phyloP scores from a whole-genome alignment of 2,113 vertebrate species.

The Amphiprion ocellaris region DNA sequence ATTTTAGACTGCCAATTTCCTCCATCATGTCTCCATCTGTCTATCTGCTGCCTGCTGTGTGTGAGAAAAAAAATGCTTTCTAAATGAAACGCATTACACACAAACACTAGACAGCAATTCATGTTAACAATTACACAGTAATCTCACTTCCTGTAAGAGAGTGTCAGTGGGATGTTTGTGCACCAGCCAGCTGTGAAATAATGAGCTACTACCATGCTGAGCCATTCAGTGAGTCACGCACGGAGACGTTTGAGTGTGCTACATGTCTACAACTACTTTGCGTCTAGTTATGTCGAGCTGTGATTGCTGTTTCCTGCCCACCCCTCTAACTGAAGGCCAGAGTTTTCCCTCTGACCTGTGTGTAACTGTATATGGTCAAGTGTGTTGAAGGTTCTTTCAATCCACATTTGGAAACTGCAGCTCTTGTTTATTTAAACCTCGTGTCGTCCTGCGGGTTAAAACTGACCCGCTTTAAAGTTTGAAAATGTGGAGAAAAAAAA shows the following conservation, averaged over 20 bases:
- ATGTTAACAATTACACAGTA: conserved; percentile 65
- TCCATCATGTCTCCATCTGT: conserved; percentile 14
- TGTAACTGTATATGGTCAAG: background rate
- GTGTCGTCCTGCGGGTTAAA: too few relatives aligned
- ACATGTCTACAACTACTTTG: background rate
- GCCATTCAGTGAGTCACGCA: conserved; percentile 36
- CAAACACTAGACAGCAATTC: conserved; percentile 12
- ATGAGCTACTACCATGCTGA: conserved; percentile 26
- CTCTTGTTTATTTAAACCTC: background rate
- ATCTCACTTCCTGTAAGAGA: conserved; percentile 65
- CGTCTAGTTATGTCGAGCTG: conserved; percentile 2
- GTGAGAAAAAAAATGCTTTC: conserved; percentile 27
- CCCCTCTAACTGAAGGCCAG: background rate
- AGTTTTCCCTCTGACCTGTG: background rate
- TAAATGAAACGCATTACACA: conserved; percentile 13
- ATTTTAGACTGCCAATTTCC: conserved; percentile 10
- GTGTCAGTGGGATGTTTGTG: conserved; percentile 57
- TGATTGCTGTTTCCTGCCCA: conserved; percentile 8
- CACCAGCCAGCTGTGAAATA: conserved; percentile 64
- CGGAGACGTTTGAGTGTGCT: conserved; percentile 7
- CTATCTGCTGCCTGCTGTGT: conserved; percentile 19
- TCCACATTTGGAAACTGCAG: background rate
- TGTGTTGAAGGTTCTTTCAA: background rate
- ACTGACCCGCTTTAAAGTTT: too few relatives aligned
- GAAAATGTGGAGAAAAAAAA: too few relatives aligned